These are phyloP conservation scores for Linyphia triangularis DNA, from an alignment of 2,888 invertebrate species.

Conservation along the genomic window DNA sequence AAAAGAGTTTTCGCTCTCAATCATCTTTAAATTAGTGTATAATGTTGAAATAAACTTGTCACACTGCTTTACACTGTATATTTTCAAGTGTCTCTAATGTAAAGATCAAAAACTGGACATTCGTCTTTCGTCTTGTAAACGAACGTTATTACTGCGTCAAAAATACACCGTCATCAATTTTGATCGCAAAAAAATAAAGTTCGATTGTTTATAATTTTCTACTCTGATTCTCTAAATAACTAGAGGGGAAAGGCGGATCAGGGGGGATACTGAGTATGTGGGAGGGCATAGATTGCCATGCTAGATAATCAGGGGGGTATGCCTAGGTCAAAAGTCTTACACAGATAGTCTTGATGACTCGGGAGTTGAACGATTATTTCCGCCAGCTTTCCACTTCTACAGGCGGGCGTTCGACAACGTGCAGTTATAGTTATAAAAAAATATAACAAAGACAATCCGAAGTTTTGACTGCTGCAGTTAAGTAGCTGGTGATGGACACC, in stretches of 20 bases:
- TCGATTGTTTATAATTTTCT: constrained; percentile 21
- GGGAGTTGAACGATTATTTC: constrained; percentile 68
- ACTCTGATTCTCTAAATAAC: background rate
- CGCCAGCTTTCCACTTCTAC: constrained; percentile 47
- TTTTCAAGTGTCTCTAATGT: no score
- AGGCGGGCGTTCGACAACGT: constrained; percentile 7
- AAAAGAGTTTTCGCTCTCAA: no score
- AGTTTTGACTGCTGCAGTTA: constrained; percentile 25
- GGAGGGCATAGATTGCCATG: background rate
- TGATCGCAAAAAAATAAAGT: background rate
- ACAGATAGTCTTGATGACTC: constrained; percentile 38
- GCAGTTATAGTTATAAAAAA: background rate
- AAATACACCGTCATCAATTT: background rate
- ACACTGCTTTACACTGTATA: no score
- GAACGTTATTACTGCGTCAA: background rate
- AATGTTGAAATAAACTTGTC: no score
- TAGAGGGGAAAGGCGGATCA: background rate
- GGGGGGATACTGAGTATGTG: background rate
- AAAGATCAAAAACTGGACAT: no score
- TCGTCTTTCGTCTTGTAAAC: no score
- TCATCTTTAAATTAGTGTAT: no score
- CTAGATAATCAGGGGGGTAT: constrained; percentile 65
- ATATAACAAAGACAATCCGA: constrained; percentile 20
- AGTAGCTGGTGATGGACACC: constrained; percentile 7
- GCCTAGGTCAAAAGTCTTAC: constrained; percentile 66